Evolutionary conservation across 2,888 invertebrate genomes (phyloP), one percentile per base, ranked within the genome.

Genomic region (Orthosia cruda): DNA sequence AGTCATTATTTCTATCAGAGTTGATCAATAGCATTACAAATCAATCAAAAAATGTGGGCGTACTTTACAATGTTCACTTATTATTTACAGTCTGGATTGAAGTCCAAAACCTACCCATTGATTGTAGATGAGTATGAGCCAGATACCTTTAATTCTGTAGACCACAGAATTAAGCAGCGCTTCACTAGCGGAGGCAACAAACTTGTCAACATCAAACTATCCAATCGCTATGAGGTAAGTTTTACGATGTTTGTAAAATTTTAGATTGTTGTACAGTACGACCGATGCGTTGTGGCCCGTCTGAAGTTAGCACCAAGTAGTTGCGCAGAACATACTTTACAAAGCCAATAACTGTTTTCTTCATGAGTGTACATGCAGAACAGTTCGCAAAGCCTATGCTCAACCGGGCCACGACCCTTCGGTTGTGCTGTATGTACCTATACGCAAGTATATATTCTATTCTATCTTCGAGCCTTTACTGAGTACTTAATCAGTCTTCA

Each of bases 141-240:
- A 64, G 97, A 97, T 65, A 97, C 97, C 0, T 97, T 97, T 94
- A 94, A 97, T 70, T 96, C 97, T 23, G 89, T 98, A 59, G 94
- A 96, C 72, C 97, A 97, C 87, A 96, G 97, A 80, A 96, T 98
- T 69, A 92, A 96, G 66, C 97, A 97, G 88, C 96, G 97, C 64
- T 97, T 97, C 88, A 97, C 97, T 13, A 97, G 97, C 80, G 96
- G 97, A 65, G 97, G 96, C 75, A 97, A 97, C 84, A 97, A 97
- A 69, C 94, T 98, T 47, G 97, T 98, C 57, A 97, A 98, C 87
- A 95, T 98, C 77, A 97, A 97, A 81, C 94, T 98, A 20, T 97
- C 97, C 0, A 97, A 98, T 76, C 94, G 97, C 57, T 97, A 97
- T 87, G 97, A 97, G 92, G 98, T 98, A 97, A 96, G 54, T 32